These are phyloP conservation scores for Siderastrea siderea DNA, from an alignment of 92 coral and sea anemone genomes.

Conservation along the genomic window DNA sequence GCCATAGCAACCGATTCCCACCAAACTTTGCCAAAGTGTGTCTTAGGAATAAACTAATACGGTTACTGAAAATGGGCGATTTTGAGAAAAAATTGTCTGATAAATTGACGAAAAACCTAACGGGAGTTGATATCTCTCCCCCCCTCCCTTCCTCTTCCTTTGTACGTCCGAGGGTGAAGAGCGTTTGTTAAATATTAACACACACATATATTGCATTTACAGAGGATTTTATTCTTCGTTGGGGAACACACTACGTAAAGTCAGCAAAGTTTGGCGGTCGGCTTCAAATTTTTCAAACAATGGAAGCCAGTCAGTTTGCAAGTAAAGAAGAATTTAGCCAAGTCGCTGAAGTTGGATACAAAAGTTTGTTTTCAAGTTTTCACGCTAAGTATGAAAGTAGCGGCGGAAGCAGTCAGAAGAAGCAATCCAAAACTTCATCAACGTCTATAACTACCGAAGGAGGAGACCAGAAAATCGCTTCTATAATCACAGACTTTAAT, in stretches of 20 bases:
- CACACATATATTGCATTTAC: too few relatives aligned
- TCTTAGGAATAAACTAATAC: too few relatives aligned
- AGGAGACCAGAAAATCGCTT: conserved; percentile 40
- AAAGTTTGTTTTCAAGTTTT: conserved; percentile 24
- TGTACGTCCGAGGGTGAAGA: too few relatives aligned
- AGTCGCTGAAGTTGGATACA: neutral
- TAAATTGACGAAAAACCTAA: too few relatives aligned
- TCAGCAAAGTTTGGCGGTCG: conserved; percentile 47
- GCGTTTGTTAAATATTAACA: too few relatives aligned
- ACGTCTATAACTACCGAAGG: conserved; percentile 10
- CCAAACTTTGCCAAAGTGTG: too few relatives aligned
- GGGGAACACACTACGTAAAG: conserved; percentile 52
- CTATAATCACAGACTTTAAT: conserved; percentile 29
- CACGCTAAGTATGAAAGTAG: neutral
- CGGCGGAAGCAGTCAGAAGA: neutral
- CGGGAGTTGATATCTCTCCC: too few relatives aligned
- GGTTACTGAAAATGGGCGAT: too few relatives aligned
- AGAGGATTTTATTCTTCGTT: conserved; percentile 44
- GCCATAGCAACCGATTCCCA: too few relatives aligned
- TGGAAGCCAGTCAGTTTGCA: conserved; percentile 7
- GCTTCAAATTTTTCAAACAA: conserved; percentile 33
- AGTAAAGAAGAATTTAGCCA: conserved; percentile 14
- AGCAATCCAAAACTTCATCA: neutral
- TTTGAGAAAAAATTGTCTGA: too few relatives aligned
- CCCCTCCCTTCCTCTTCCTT: too few relatives aligned